phyloP scores from a whole-genome alignment of 2,888 invertebrate species.

The Magallana nippona region DNA sequence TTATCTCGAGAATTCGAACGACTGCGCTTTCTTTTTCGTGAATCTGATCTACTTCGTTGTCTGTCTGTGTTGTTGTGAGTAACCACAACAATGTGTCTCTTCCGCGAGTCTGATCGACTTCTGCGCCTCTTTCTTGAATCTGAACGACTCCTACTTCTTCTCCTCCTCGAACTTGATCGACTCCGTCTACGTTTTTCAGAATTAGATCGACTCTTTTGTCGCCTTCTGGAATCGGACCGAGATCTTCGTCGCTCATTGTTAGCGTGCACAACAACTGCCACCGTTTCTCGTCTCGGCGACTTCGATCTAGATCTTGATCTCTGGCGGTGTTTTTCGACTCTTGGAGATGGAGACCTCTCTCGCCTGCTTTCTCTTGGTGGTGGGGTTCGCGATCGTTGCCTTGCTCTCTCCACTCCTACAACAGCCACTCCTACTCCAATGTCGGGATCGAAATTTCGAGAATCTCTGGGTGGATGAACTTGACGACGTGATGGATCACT shows the following conservation, averaged over 20 bases:
- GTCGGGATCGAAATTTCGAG: slow-evolving; percentile 51
- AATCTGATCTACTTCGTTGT: slow-evolving; percentile 26
- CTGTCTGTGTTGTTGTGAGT: slow-evolving; percentile 3
- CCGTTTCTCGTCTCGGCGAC: slow-evolving; percentile 21
- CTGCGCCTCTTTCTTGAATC: slow-evolving; percentile 18
- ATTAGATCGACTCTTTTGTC: slow-evolving; percentile 25
- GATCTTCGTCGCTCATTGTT: slow-evolving; percentile 27
- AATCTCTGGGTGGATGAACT: slow-evolving; percentile 47
- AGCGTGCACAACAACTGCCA: slow-evolving; percentile 37
- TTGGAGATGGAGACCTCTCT: slow-evolving; percentile 8
- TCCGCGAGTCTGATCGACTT: slow-evolving; percentile 36
- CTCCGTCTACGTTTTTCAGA: slow-evolving; percentile 34
- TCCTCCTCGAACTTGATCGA: slow-evolving; percentile 9
- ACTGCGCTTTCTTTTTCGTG: slow-evolving; percentile 12
- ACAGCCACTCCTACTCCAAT: slow-evolving; percentile 51
- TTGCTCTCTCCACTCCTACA: slow-evolving; percentile 38
- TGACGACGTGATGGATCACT: slow-evolving; percentile 48
- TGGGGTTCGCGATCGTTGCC: neutral
- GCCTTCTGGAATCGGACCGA: neutral
- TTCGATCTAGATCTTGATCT: slow-evolving; percentile 35
- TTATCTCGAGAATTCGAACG: neutral
- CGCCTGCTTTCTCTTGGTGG: slow-evolving; percentile 7
- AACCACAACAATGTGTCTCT: slow-evolving; percentile 27
- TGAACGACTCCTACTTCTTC: slow-evolving; percentile 31
- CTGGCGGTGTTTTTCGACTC: neutral